Evolutionary conservation across 2,888 invertebrate genomes (phyloP).

Genomic region (Diadromus collaris): DNA sequence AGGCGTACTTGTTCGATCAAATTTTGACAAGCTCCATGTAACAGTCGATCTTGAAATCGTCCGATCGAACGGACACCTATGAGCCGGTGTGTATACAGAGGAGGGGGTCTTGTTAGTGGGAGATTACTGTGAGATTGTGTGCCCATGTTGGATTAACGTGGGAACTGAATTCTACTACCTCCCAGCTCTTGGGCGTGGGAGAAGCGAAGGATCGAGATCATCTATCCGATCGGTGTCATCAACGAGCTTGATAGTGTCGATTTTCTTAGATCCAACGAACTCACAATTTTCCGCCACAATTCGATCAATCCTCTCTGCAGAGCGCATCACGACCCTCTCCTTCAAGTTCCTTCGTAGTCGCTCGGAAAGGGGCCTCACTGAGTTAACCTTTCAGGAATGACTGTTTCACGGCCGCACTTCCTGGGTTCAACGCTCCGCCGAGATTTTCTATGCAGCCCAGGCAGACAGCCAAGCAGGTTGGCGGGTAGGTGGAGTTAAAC

Average conservation of each 20-base stretch:
- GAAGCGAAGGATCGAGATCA: conserved; percentile 5
- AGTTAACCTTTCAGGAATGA: conserved; percentile 77
- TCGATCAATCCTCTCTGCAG: conserved; percentile 5
- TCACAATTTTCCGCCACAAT: conserved; percentile 8
- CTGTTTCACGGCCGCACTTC: conserved; percentile 77
- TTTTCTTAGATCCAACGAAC: not conserved
- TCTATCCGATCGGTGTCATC: conserved; percentile 24
- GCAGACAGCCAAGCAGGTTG: conserved; percentile 66
- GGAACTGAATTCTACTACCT: conserved; percentile 24
- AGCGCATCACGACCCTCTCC: conserved; percentile 7
- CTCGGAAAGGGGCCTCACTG: conserved; percentile 61
- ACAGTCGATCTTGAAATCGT: conserved; percentile 63
- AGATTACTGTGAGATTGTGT: conserved; percentile 20
- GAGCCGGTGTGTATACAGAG: conserved; percentile 1
- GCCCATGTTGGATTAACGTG: conserved; percentile 29
- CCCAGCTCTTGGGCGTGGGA: conserved; percentile 8
- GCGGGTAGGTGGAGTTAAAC: conserved; percentile 61
- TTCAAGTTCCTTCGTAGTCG: conserved; percentile 33
- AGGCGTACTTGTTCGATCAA: conserved; percentile 75
- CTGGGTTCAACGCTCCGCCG: conserved; percentile 77
- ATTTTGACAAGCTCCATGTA: conserved; percentile 74
- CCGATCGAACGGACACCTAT: conserved; percentile 35
- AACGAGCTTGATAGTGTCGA: not conserved
- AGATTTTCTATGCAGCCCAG: conserved; percentile 73
- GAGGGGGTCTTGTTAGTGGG: conserved; percentile 14